Evolutionary conservation across 2,888 invertebrate genomes (phyloP).

Genomic region (Troides oblongomaculatus): DNA sequence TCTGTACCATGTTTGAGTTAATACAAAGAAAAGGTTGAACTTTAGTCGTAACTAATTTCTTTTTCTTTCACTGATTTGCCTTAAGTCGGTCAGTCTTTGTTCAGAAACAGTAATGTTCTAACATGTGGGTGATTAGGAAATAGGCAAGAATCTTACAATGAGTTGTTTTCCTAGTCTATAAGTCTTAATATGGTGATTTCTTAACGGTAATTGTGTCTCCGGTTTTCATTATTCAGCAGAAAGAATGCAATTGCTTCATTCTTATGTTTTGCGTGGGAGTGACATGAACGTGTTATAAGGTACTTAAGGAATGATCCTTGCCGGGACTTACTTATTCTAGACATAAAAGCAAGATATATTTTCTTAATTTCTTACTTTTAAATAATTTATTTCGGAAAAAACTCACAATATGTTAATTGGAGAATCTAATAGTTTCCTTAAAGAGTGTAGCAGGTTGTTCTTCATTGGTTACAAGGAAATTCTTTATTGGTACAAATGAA

Average conservation of each 20-base stretch:
- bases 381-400: neutral
- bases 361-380: neutral
- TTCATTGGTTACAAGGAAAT: too few species aligned
- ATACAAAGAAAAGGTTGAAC: too few species aligned
- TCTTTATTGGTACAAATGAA: too few species aligned
- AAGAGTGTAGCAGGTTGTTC: neutral
- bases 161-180: neutral
- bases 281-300: neutral
- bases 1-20: too few species aligned
- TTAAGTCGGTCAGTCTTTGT: too few species aligned
- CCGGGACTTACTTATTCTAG: neutral
- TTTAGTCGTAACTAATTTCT: too few species aligned
- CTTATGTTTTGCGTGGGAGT: slow-evolving; percentile 33
- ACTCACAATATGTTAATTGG: neutral
- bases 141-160: neutral
- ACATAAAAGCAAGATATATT: neutral
- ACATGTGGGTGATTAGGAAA: neutral
- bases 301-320: neutral
- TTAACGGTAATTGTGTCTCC: neutral
- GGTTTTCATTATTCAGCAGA: neutral
- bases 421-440: neutral
- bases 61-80: too few species aligned
- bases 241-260: neutral
- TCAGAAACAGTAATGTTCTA: neutral
- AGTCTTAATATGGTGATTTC: neutral